Percentiles rank a stretch among this genome's conserved stretches.
phyloP scores from a whole-genome alignment of 2,113 vertebrate species.

The Mastomys natalensis region DNA sequence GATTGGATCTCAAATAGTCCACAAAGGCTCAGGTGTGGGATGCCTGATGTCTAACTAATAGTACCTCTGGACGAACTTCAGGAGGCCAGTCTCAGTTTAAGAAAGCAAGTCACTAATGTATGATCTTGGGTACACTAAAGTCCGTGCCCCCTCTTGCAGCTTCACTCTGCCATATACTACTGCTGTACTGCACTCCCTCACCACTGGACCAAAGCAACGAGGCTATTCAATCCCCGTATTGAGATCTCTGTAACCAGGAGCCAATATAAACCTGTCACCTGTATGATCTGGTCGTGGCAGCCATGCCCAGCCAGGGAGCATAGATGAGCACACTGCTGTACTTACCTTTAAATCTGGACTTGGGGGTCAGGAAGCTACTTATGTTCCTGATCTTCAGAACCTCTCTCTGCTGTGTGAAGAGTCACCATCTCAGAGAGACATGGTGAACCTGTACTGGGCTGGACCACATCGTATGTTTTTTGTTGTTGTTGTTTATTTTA shows the following conservation, averaged over 20 bases:
- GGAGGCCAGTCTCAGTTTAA: not conserved
- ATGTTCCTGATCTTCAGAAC: not conserved
- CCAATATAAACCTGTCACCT: not conserved
- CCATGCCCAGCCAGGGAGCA: no score
- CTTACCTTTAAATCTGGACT: not conserved
- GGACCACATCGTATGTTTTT: not conserved
- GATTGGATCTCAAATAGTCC: not conserved
- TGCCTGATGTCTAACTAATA: not conserved
- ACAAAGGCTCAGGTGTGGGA: not conserved
- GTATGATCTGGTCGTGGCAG: not conserved
- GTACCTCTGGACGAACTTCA: not conserved
- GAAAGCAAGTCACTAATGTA: not conserved
- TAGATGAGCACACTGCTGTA: not conserved
- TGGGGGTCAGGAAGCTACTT: not conserved
- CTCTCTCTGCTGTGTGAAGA: not conserved
- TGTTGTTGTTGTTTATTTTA: no score
- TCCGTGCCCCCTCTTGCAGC: no score
- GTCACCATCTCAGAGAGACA: not conserved
- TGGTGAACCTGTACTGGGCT: not conserved
- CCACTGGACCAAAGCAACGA: not conserved
- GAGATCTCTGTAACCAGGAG: not conserved
- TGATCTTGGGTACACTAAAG: not conserved
- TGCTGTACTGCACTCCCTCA: not conserved
- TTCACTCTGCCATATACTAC: not conserved
- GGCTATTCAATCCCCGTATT: fast-evolving